These are phyloP conservation scores for Philopotamus ludificatus DNA, from an alignment of 1,140 invertebrate genomes.

Conservation along the genomic window DNA sequence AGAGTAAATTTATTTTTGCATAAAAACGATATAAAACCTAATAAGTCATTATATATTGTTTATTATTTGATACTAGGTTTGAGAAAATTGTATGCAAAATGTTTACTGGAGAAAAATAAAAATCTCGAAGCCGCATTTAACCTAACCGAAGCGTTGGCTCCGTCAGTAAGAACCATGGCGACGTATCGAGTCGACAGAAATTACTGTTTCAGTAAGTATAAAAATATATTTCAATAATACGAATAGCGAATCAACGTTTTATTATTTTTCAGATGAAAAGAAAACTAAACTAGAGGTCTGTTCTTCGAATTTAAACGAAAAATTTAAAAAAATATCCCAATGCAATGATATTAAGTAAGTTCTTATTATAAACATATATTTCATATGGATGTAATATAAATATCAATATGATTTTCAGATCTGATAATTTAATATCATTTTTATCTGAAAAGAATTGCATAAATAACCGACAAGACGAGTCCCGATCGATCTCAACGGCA, in stretches of 20 bases:
- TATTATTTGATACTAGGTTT: conserved; percentile 45
- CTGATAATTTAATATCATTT: conserved; percentile 39
- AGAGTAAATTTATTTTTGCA: conserved; percentile 46
- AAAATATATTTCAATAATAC: background rate
- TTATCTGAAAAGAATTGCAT: conserved; percentile 13
- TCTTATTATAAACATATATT: no score
- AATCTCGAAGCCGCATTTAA: conserved; percentile 40
- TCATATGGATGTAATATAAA: background rate
- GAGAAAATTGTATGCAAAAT: conserved; percentile 47
- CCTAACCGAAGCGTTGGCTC: conserved; percentile 50
- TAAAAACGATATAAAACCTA: background rate
- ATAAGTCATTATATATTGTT: conserved; percentile 13
- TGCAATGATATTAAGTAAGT: no score
- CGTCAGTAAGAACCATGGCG: conserved; percentile 48
- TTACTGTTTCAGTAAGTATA: conserved; percentile 8
- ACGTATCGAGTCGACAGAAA: conserved; percentile 48
- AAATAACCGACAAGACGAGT: background rate
- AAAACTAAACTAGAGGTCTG: background rate
- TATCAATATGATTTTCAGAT: conserved; percentile 43
- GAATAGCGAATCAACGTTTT: background rate
- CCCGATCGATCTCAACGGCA: conserved; percentile 38
- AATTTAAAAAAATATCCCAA: background rate
- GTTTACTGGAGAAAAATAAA: conserved; percentile 24
- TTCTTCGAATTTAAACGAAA: background rate
- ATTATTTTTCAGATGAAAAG: background rate